These are phyloP conservation scores for Oasisia sp. DNA, from an alignment of 2,888 invertebrate species.

Conservation along the genomic window DNA sequence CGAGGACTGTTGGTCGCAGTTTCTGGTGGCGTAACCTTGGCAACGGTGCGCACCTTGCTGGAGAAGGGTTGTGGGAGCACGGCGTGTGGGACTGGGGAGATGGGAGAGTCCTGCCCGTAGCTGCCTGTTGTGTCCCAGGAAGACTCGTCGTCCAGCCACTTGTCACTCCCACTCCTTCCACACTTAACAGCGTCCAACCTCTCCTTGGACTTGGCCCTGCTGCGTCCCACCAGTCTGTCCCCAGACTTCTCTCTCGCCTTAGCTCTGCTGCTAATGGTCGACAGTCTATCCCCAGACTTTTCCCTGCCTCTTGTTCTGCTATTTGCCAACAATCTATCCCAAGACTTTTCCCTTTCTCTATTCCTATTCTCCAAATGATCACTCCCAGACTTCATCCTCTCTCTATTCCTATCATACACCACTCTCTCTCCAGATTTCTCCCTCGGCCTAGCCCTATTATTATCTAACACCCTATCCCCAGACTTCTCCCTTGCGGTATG, in stretches of 20 bases:
- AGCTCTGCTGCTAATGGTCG: not conserved
- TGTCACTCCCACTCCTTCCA: not conserved
- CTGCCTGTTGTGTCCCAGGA: not conserved
- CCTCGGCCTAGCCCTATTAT: not conserved
- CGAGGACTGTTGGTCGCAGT: not conserved
- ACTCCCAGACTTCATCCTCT: not conserved
- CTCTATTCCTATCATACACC: not conserved
- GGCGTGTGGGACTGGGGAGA: not conserved
- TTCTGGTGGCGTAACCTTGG: not conserved
- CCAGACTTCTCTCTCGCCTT: not conserved
- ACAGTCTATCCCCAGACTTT: not conserved
- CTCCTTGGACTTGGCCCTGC: not conserved
- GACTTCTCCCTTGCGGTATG: not conserved
- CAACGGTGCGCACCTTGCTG: conserved; percentile 3
- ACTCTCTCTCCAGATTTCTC: not conserved
- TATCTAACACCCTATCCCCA: not conserved
- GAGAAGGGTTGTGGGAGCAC: not conserved
- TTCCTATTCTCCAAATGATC: not conserved
- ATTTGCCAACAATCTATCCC: not conserved
- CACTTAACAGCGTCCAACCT: not conserved
- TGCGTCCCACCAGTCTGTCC: not conserved
- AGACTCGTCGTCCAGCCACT: not conserved
- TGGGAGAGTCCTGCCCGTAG: not conserved
- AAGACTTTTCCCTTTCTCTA: not conserved
- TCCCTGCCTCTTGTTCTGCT: conserved; percentile 4